Conservation (phyloP, 2,888 invertebrate species). For the Lepidonotus clava region DNA sequence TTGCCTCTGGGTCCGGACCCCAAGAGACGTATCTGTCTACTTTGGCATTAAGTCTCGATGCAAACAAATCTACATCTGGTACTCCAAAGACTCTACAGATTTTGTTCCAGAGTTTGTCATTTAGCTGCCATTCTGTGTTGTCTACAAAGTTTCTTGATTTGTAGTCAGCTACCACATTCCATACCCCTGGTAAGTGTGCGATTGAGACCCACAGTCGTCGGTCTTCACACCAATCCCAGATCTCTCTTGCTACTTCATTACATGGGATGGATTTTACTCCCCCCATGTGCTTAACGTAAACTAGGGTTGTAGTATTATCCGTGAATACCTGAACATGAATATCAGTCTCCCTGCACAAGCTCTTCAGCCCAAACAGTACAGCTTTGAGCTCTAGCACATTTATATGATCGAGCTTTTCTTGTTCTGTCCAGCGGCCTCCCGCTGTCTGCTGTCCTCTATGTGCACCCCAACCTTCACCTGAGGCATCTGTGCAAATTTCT, state of each 20-base stretch:
- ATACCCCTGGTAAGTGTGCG: not conserved
- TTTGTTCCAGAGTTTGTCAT: not conserved
- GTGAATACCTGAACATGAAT: too few relatives aligned
- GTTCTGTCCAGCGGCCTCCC: not conserved
- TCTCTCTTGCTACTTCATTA: not conserved
- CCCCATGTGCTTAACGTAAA: too few relatives aligned
- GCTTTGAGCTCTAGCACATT: not conserved
- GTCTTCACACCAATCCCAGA: not conserved
- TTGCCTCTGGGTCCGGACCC: not conserved
- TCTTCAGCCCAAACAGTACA: not conserved
- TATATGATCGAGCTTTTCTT: not conserved
- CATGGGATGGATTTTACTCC: not conserved
- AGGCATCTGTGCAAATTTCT: too few relatives aligned
- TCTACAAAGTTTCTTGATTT: not conserved
- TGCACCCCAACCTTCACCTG: too few relatives aligned
- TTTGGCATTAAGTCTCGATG: not conserved
- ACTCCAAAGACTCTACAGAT: not conserved
- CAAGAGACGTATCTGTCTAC: not conserved
- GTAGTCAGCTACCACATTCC: too few relatives aligned
- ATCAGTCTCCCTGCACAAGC: too few relatives aligned
- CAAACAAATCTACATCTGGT: not conserved
- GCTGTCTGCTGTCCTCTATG: not conserved
- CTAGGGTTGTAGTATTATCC: too few relatives aligned
- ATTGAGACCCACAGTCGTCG: not conserved
- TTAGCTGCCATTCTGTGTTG: not conserved